A percentile compares a stretch with the other conserved stretches of the same genome.
Evolutionary conservation across 2,797 vertebrate genomes (phyloP).

Genomic region (Masticophis lateralis): DNA sequence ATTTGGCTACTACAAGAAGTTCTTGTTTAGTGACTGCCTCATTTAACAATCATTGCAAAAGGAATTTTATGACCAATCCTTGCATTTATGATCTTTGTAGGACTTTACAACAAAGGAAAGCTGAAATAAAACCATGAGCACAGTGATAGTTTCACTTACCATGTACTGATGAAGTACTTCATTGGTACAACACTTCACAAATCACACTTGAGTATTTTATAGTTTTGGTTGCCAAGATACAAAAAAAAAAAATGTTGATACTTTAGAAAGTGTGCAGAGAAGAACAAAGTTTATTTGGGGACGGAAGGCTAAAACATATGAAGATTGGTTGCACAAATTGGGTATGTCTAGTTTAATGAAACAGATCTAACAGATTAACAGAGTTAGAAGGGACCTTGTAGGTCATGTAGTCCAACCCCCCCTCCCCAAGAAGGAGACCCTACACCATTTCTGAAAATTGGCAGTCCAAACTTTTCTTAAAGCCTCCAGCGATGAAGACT

Average conservation of each 20-base stretch:
- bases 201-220: neutral
- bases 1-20: neutral
- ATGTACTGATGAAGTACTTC: neutral
- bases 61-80: neutral
- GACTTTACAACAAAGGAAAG: neutral
- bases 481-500: no score
- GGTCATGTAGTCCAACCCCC: no score
- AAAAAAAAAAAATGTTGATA: neutral
- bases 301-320: neutral
- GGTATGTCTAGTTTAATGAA: neutral
- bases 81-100: neutral
- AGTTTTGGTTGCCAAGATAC: neutral
- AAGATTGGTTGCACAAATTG: neutral
- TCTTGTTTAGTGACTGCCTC: neutral
- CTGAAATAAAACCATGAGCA: neutral
- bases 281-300: neutral
- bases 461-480: no score
- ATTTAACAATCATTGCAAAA: neutral
- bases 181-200: neutral
- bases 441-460: no score
- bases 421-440: no score
- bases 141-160: neutral
- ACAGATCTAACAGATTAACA: no score
- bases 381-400: no score
- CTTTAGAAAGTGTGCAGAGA: neutral